Percentiles rank a stretch among this genome's conserved stretches.
phyloP scores from a whole-genome alignment of 2,797 vertebrate genomes.

The Oreonectes daqikongensis region DNA sequence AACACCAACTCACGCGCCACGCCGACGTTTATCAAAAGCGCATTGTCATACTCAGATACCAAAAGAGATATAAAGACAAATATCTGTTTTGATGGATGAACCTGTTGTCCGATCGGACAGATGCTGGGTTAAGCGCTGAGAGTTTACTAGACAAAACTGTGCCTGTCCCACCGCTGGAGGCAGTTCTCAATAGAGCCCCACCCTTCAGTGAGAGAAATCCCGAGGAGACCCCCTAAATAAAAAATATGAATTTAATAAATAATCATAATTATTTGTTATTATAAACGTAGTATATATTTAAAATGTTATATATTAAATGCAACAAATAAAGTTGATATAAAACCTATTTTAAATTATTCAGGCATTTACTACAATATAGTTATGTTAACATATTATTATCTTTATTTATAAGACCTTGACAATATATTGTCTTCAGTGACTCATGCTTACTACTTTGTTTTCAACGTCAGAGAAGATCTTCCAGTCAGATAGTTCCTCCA shows the following conservation, averaged over 20 bases:
- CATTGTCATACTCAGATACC: neutral
- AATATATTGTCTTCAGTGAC: neutral
- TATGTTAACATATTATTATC: neutral
- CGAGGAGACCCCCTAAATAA: slow-evolving; percentile 8
- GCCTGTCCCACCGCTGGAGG: slow-evolving; percentile 50
- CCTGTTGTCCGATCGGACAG: slow-evolving; percentile 45
- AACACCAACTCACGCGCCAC: slow-evolving; percentile 18
- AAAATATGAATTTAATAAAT: neutral
- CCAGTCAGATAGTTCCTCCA: slow-evolving; percentile 47
- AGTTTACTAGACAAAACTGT: slow-evolving; percentile 37
- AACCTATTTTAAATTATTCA: too few species aligned
- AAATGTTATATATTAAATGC: neutral
- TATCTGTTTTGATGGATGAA: slow-evolving; percentile 30
- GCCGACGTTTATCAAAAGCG: slow-evolving; percentile 3
- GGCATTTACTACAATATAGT: too few species aligned
- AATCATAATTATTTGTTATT: neutral
- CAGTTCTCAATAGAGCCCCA: slow-evolving; percentile 56
- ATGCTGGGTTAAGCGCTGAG: slow-evolving; percentile 45
- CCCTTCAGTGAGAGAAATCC: slow-evolving; percentile 50
- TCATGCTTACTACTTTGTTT: slow-evolving; percentile 54
- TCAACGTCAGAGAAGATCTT: slow-evolving; percentile 51
- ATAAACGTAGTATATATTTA: neutral
- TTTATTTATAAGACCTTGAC: neutral
- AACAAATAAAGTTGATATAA: too few species aligned
- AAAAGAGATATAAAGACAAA: neutral